Evolutionary conservation across 2,888 invertebrate genomes (phyloP), one percentile per base, ranked within the genome.

Genomic region (Bembecia ichneumoniformis): DNA sequence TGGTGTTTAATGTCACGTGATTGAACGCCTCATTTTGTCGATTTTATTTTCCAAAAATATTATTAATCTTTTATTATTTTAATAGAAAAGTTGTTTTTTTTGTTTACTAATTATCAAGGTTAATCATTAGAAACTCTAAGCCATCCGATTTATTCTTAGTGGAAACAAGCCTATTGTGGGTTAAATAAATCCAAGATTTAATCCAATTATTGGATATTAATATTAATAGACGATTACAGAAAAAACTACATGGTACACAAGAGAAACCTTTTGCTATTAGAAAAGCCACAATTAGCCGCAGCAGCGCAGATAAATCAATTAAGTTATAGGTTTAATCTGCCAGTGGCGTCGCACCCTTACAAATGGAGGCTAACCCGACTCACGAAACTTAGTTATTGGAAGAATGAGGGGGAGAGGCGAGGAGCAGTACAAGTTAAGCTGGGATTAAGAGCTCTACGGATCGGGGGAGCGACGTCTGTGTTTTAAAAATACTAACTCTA

Each of bases 301-400:
- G 40, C 40, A n/a, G 13, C 40, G 14, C 40, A 40, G 40, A 40
- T 13, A 40, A 40, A 40, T 40, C 13, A 40, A 40, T 40, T 40
- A 40, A 40, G 40, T n/a, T 13, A 40, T n/a, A 40, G 40, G 40
- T 40, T 40, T 40, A 13, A 40, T 40, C 13, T 40, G 13, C 40
- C 44, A 44, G 15, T 44, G 17, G 13, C 17, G 46, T n/a, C 46
- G n/a, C 46, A 20, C 20, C 46, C 46, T 46, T 44, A 44, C 17
- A 44, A 44, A 44, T 16, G 15, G 28, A 35, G 44, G 46, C 51
- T 62, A 59, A 64, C 62, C 61, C 58, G 56, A 57, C 58, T 57
- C 53, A 49, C 51, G 53, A 52, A 64, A 63, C 60, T 62, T 61
- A 58, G 58, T 62, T 62, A 60, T 64, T 60, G 59, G 52, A 55